phyloP scores from a whole-genome alignment of 2,888 invertebrate genomes.

The Rotaria socialis region DNA sequence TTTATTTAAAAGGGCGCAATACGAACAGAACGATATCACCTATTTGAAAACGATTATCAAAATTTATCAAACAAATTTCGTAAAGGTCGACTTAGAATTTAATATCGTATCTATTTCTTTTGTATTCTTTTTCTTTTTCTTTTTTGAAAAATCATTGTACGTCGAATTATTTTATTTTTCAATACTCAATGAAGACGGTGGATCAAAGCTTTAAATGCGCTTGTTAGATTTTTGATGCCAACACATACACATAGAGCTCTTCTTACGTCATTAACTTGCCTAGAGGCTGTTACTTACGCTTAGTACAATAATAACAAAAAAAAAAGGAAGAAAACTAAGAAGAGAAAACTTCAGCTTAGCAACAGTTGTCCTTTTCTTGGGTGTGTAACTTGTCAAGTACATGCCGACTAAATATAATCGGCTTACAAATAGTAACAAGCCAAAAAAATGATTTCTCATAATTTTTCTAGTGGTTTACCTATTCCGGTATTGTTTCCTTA shows the following conservation, averaged over 20 bases:
- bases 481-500: not conserved
- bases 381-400: slow-evolving; percentile 21
- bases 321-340: not conserved
- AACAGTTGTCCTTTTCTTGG: slow-evolving; percentile 21
- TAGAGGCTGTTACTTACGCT: not conserved
- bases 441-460: not conserved
- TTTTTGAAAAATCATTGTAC: not conserved
- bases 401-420: slow-evolving; percentile 26
- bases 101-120: not conserved
- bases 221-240: slow-evolving; percentile 9
- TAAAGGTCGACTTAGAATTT: not conserved
- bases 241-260: not conserved
- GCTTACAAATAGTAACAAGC: slow-evolving; percentile 27
- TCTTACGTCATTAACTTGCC: not conserved
- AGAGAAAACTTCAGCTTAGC: not conserved
- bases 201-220: not conserved
- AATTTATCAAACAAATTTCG: not conserved
- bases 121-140: no score
- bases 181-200: not conserved
- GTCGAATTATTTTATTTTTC: not conserved
- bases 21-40: not conserved
- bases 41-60: slow-evolving; percentile 16
- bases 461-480: not conserved
- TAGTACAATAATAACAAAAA: not conserved
- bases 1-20: not conserved